Evolutionary conservation across 2,797 vertebrate genomes (phyloP).

Genomic region (Alosa sapidissima): DNA sequence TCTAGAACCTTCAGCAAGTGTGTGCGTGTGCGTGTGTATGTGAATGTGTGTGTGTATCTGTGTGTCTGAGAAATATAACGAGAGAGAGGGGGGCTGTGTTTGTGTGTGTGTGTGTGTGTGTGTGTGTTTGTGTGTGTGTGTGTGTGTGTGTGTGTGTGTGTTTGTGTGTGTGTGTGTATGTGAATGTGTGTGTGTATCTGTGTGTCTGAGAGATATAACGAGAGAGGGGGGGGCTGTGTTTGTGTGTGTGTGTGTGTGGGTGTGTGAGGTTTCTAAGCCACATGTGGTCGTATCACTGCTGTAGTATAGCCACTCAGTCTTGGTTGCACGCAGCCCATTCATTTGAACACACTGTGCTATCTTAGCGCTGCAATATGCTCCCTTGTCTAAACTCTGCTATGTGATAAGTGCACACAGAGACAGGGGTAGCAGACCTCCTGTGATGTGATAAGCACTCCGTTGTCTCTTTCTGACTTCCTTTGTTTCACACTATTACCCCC

Average conservation of each 20-base stretch:
- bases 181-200: neutral
- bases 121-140: neutral
- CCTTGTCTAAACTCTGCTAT: conserved; percentile 17
- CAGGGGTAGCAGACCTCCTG: neutral
- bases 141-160: too few species aligned
- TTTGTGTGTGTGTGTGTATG: neutral
- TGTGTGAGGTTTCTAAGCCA: neutral
- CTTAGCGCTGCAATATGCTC: neutral
- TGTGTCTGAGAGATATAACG: too few species aligned
- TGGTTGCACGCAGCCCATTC: neutral
- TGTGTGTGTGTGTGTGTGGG: neutral
- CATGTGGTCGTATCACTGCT: conserved; percentile 7
- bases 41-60: neutral
- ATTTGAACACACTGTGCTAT: neutral
- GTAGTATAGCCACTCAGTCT: neutral
- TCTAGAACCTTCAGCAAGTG: neutral
- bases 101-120: neutral
- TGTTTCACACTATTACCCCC: neutral
- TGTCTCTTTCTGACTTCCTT: neutral
- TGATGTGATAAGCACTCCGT: conserved; percentile 4
- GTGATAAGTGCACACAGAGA: conserved; percentile 6
- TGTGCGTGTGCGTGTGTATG: neutral
- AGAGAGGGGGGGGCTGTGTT: neutral
- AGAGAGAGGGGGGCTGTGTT: neutral
- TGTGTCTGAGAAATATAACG: neutral